These are phyloP conservation scores for Oncorhynchus tshawytscha DNA, from an alignment of 2,113 vertebrate genomes.

Conservation along the genomic window DNA sequence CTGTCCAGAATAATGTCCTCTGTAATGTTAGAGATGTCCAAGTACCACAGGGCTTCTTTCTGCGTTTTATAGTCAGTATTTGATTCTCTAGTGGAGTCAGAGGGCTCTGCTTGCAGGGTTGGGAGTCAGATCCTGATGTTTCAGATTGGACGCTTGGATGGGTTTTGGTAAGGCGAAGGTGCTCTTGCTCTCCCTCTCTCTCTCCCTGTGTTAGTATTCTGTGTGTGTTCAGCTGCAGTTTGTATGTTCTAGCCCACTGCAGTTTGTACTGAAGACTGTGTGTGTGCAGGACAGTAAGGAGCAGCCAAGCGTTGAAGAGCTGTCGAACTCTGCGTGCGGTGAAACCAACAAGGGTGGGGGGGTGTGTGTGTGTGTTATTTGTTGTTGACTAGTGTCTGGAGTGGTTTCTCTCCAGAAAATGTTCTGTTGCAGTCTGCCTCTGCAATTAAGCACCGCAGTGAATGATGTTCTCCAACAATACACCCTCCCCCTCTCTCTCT, in stretches of 20 bases:
- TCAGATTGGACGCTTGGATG: neutral
- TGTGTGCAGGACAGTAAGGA: neutral
- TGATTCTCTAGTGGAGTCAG: no score
- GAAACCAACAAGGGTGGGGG: neutral
- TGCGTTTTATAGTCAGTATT: no score
- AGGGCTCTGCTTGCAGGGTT: neutral
- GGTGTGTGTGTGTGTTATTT: no score
- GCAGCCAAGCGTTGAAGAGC: neutral
- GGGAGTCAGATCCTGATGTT: neutral
- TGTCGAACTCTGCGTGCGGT: neutral
- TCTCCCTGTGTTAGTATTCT: conserved; percentile 3
- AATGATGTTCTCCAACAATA: neutral
- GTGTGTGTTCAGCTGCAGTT: conserved; percentile 9
- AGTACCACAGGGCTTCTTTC: no score
- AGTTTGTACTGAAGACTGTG: neutral
- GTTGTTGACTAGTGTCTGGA: neutral
- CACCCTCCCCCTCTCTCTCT: neutral
- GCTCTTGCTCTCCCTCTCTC: neutral
- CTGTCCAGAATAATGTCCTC: no score
- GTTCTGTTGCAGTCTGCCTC: neutral
- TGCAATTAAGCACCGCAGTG: neutral
- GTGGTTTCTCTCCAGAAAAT: neutral
- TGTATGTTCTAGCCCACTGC: neutral
- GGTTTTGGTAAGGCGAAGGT: neutral
- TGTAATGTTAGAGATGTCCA: no score